Conservation (phyloP, 30 jellyfish, hydroid and myxozoan genomes). For the Aurelia coerulea region DNA sequence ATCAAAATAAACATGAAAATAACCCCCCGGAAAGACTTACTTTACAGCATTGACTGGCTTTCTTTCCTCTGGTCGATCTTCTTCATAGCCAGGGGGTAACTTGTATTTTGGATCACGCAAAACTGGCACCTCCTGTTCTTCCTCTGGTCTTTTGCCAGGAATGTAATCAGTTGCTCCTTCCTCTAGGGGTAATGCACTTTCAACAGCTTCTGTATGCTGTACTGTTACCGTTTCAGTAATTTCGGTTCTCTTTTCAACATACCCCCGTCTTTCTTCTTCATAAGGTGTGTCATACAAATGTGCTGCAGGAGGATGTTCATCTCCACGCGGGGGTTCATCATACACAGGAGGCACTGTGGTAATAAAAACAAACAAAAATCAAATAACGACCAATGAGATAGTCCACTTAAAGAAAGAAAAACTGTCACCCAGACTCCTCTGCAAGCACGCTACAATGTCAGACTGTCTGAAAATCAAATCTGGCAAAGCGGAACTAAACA, state of each 20-base stretch:
- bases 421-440: too few relatives aligned
- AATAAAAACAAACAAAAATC: too few relatives aligned
- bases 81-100: slow-evolving; percentile 79
- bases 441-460: too few relatives aligned
- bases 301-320: not conserved
- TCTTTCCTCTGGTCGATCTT: slow-evolving; percentile 60
- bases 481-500: not conserved
- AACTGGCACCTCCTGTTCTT: slow-evolving; percentile 78
- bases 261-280: slow-evolving; percentile 51
- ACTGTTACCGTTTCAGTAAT: slow-evolving; percentile 50
- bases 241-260: slow-evolving; percentile 12
- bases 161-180: slow-evolving; percentile 27
- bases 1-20: too few relatives aligned
- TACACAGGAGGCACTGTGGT: not conserved
- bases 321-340: slow-evolving; percentile 48
- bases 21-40: slow-evolving; percentile 39
- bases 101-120: slow-evolving; percentile 78
- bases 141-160: slow-evolving; percentile 42
- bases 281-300: slow-evolving; percentile 52
- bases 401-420: too few relatives aligned
- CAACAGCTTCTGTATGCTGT: slow-evolving; percentile 29
- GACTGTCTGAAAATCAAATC: slow-evolving; percentile 1
- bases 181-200: slow-evolving; percentile 24
- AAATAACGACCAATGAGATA: too few relatives aligned
- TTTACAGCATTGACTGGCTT: slow-evolving; percentile 76